Conservation (phyloP, 2,888 invertebrate genomes). For the Euphydryas editha region DNA sequence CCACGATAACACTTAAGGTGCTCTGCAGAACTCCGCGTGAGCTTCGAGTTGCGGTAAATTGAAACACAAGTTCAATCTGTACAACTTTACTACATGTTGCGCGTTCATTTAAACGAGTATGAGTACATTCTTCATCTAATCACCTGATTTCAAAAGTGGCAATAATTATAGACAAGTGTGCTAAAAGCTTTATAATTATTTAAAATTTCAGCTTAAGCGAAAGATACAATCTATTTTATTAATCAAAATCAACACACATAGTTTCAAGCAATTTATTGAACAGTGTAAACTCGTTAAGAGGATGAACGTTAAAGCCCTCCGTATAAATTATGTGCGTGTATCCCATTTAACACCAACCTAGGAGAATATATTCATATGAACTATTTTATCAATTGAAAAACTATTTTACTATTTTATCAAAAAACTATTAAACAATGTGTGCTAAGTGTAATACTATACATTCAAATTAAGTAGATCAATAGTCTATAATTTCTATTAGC, state of each 20-base stretch:
- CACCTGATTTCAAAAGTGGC: not conserved
- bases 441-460: too few relatives aligned
- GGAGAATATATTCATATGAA: constrained; percentile 1
- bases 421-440: too few relatives aligned
- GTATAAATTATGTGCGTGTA: constrained; percentile 65
- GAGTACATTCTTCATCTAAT: not conserved
- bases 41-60: constrained; percentile 49
- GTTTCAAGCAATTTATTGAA: constrained; percentile 71
- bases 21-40: constrained; percentile 58
- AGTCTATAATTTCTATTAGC: too few relatives aligned
- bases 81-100: constrained; percentile 25
- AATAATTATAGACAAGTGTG: not conserved
- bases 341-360: constrained; percentile 56
- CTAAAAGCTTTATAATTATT: not conserved
- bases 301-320: constrained; percentile 67
- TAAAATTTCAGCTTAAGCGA: constrained; percentile 39
- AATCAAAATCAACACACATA: constrained; percentile 64
- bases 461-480: too few relatives aligned
- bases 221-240: constrained; percentile 66
- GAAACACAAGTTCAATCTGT: constrained; percentile 52
- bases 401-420: too few relatives aligned
- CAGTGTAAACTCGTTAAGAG: constrained; percentile 69
- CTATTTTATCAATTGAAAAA: constrained; percentile 11
- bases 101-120: constrained; percentile 13
- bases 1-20: constrained; percentile 61